phyloP scores from a whole-genome alignment of 2,113 vertebrate genomes.

The Xenotilapia flavipinnis region DNA sequence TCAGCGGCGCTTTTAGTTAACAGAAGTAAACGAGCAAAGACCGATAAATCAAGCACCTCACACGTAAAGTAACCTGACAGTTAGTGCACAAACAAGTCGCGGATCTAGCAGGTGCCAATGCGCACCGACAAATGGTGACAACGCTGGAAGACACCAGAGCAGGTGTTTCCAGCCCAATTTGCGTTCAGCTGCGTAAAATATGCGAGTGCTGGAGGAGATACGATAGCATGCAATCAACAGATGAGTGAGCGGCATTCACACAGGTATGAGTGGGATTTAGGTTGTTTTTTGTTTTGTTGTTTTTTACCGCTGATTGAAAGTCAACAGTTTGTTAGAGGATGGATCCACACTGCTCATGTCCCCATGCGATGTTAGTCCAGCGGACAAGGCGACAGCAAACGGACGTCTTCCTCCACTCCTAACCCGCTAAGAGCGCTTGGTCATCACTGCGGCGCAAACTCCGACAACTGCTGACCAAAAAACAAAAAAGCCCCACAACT shows the following conservation, averaged over 20 bases:
- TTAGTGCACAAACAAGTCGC: neutral
- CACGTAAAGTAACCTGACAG: neutral
- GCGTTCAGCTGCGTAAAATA: neutral
- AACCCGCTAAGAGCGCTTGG: constrained; percentile 32
- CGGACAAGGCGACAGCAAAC: constrained; percentile 25
- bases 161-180: constrained; percentile 12
- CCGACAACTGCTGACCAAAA: constrained; percentile 20
- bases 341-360: constrained; percentile 72
- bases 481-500: neutral
- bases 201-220: constrained; percentile 22
- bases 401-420: neutral
- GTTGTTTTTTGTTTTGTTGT: neutral
- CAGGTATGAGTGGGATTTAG: neutral
- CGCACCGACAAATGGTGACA: neutral
- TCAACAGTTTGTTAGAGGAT: constrained; percentile 73
- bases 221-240: constrained; percentile 49
- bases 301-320: constrained; percentile 75
- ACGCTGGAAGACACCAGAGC: neutral
- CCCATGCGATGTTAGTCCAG: constrained; percentile 63
- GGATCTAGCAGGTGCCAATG: neutral
- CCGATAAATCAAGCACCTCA: neutral
- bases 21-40: neutral
- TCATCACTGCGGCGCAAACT: constrained; percentile 49
- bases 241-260: constrained; percentile 26
- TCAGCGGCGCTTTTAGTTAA: constrained; percentile 2